Evolutionary conservation across 1,140 invertebrate species (phyloP), one percentile per base, ranked within the genome.

Genomic region (Drosophila persimilis): DNA sequence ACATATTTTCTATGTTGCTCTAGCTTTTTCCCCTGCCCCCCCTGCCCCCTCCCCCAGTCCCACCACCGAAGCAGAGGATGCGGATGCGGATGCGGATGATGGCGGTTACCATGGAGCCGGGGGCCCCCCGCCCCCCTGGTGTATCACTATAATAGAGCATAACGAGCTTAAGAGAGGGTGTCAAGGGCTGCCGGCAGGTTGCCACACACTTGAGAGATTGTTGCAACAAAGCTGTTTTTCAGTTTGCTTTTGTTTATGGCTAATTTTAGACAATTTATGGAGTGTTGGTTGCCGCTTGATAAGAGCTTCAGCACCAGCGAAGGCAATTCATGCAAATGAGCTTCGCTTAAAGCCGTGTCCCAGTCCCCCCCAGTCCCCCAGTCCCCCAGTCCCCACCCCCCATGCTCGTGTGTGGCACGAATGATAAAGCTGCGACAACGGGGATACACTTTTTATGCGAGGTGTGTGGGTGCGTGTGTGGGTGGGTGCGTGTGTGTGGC

Each of bases 231-330:
- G 35, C 35, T 13, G 35, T 39, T 39, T 39, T 39, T 1, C 35
- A 39, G 76, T 55, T 71, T 65, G 64, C 61, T 65, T 74, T 81
- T 74, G 62, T 88, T 88, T 83, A 86, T 83, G 72, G 78, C 79
- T 83, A 86, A 86, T 86, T 86, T 88, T 86, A 86, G 83, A 88
- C 84, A 86, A 86, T 86, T 86, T 89, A 86, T 86, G 83, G 88
- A 86, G 83, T 86, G 83, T 86, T 86, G 83, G 83, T 77, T 83
- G 72, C 35, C 69, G 75, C 83, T 72, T 72, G 83, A 86, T 86
- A 86, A 86, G 75, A 75, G 77, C 55, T 62, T 63, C 41, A 52
- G 77, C 24, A 55, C 35, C 56, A 47, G 39, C 41, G 45, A 22
- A 54, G 46, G 60, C 85, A 86, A 88, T 72, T 86, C 81, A 86